Conservation (phyloP, 2,888 invertebrate genomes). For the Ormyrus nitidulus region DNA sequence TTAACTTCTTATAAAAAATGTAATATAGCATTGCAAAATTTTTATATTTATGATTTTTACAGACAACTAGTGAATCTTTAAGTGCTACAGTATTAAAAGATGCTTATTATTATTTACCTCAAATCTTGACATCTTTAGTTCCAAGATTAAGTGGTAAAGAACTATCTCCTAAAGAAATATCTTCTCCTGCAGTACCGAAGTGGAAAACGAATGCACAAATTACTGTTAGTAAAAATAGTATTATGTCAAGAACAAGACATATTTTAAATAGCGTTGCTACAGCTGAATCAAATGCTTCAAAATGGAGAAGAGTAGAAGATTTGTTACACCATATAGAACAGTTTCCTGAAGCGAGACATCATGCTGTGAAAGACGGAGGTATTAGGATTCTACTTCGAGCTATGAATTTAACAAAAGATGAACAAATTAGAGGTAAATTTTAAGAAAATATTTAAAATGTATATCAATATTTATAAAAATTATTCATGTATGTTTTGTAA, state of each 20-base stretch:
- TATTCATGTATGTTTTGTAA: slow-evolving; percentile 1
- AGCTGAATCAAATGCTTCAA: slow-evolving; percentile 79
- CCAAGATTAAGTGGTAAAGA: slow-evolving; percentile 69
- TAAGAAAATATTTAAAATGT: slow-evolving; percentile 53
- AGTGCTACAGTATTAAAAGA: slow-evolving; percentile 32
- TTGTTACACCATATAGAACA: slow-evolving; percentile 84
- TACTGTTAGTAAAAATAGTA: slow-evolving; percentile 77
- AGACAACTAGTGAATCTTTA: slow-evolving; percentile 13
- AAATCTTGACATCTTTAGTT: slow-evolving; percentile 74
- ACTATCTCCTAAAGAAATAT: slow-evolving; percentile 61
- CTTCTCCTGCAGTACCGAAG: slow-evolving; percentile 72
- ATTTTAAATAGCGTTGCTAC: slow-evolving; percentile 80
- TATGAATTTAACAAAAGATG: slow-evolving; percentile 73
- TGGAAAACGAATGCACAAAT: slow-evolving; percentile 75
- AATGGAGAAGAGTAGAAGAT: slow-evolving; percentile 81
- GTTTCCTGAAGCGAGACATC: slow-evolving; percentile 84
- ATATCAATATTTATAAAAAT: slow-evolving; percentile 59
- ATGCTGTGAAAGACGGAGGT: slow-evolving; percentile 86
- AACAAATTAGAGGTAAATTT: slow-evolving; percentile 68
- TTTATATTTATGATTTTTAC: slow-evolving; percentile 1
- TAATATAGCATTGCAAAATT: background rate
- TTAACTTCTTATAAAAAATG: background rate
- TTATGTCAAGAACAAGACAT: slow-evolving; percentile 82
- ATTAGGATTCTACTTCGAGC: slow-evolving; percentile 81
- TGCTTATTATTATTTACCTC: slow-evolving; percentile 66